Evolutionary conservation across 2,888 invertebrate genomes (phyloP), one percentile per base, ranked within the genome.

Genomic region (Bruchidius siliquastri): DNA sequence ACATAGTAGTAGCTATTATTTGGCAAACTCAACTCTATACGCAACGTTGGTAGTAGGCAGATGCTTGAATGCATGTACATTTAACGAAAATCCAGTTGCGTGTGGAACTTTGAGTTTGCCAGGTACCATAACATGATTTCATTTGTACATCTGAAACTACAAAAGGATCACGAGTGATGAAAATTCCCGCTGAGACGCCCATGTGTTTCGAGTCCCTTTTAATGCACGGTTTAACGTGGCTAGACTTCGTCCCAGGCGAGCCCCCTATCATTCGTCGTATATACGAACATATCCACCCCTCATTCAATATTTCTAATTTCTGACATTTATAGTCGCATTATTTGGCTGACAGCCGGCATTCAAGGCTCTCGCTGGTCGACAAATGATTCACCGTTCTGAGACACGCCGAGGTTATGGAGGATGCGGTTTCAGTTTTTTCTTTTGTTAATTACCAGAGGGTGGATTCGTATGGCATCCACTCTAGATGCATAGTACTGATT

Each of bases 291-390:
- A 70, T 74, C 74, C 75, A 77, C 79, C 81, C 80, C 78, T 78
- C 75, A 79, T 77, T 82, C 81, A 79, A 81, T 82, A 82, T 82
- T 82, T 82, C 81, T 82, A 80, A 82, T 81, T 81, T 81, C 78
- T 83, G 83, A 82, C 83, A 81, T 82, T 83, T 83, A 83, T 83
- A 80, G 81, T 76, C 77, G 75, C 81, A 79, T 81, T 81, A 81
- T 80, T 79, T 79, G 75, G 79, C 74, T 77, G 74, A 76, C 77
- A 73, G 73, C 71, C 76, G 75, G 74, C 71, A 76, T 74, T 76
- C 72, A 71, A 71, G 49, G 18, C 49, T 49, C 49, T 49, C 49
- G 18, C 49, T 18, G 49, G 49, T 49, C 49, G 49, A 49, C 49
- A 8, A 49, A 49, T 49, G 49, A 49, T 13, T 49, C 49, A 49